phyloP scores from a whole-genome alignment of 2,888 invertebrate genomes.

The Limnephilus lunatus region DNA sequence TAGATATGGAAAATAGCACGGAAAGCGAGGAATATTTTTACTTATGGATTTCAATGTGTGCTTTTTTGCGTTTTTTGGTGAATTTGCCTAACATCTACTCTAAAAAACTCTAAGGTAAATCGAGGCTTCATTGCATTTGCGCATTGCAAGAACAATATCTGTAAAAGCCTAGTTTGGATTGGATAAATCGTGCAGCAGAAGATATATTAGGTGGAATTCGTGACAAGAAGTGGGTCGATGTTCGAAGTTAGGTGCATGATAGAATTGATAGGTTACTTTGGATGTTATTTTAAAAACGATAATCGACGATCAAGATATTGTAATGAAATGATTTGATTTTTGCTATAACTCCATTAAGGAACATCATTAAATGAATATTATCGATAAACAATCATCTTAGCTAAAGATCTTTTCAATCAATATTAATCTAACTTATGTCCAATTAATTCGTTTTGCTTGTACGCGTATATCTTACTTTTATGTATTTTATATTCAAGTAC shows the following conservation, averaged over 20 bases:
- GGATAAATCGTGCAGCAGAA: neutral
- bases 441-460: no score
- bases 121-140: neutral
- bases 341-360: neutral
- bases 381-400: no score
- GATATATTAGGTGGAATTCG: constrained; percentile 4
- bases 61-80: neutral
- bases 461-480: no score
- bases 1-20: neutral
- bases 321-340: neutral
- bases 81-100: neutral
- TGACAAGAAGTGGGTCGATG: constrained; percentile 28
- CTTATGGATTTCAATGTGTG: neutral
- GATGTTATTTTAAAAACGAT: neutral
- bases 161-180: neutral
- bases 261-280: neutral
- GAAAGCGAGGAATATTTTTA: no score
- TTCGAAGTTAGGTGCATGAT: neutral
- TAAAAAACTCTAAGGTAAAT: neutral
- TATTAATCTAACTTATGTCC: no score
- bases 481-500: no score
- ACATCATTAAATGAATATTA: neutral
- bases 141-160: neutral
- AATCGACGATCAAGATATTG: neutral
- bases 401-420: no score